Conservation (phyloP, 1,140 invertebrate genomes). For the Trichogramma pretiosum region DNA sequence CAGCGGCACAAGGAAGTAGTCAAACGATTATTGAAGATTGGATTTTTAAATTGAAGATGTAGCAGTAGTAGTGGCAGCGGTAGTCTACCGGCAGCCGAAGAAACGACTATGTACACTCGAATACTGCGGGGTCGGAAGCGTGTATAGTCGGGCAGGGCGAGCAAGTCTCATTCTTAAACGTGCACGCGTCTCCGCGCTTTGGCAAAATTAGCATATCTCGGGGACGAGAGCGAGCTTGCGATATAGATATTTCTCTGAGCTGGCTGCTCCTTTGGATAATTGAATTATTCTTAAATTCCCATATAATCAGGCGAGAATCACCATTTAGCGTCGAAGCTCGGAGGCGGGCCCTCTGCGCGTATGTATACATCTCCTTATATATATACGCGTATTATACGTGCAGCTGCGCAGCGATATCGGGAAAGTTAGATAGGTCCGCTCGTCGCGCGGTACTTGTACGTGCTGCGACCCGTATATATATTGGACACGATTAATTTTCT, state of each 20-base stretch:
- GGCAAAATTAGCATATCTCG: constrained; percentile 49
- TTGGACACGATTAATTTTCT: constrained; percentile 44
- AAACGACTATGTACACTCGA: too few relatives aligned
- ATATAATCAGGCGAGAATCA: constrained; percentile 48
- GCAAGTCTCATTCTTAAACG: constrained; percentile 11
- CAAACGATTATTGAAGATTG: constrained; percentile 46
- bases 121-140: too few relatives aligned
- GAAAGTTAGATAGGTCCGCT: constrained; percentile 3
- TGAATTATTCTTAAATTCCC: constrained; percentile 50
- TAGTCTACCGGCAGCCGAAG: neutral
- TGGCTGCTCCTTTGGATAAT: too few relatives aligned
- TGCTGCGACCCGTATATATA: too few relatives aligned
- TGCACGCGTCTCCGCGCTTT: constrained; percentile 11
- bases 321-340: constrained; percentile 16
- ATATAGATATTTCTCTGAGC: too few relatives aligned
- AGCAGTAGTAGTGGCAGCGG: constrained; percentile 19
- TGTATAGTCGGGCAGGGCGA: too few relatives aligned
- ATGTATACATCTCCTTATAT: neutral
- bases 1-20: constrained; percentile 21
- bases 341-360: neutral
- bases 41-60: constrained; percentile 46
- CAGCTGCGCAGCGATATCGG: neutral
- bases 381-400: constrained; percentile 16
- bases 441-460: neutral
- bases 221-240: too few relatives aligned